Evolutionary conservation across 2,113 vertebrate species (phyloP).

Genomic region (Amphilophus citrinellus): DNA sequence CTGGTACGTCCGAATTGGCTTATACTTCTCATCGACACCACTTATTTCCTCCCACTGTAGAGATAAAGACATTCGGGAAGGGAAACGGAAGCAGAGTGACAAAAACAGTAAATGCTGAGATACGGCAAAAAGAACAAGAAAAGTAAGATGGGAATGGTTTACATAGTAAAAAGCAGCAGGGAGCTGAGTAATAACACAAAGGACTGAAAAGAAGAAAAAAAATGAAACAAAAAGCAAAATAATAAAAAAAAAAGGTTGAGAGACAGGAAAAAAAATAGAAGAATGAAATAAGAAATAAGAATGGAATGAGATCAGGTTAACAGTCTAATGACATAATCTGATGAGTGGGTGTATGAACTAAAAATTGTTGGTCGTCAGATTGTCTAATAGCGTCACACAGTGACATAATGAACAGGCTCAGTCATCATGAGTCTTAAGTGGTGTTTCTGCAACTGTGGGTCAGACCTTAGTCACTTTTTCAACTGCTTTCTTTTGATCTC

Average conservation of each 20-base stretch:
- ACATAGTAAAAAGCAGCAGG: not conserved
- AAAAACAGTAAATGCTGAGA: not conserved
- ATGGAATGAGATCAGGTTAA: not conserved
- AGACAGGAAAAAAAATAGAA: not conserved
- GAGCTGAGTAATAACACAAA: not conserved
- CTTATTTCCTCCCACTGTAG: conserved; percentile 98
- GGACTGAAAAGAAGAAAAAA: not conserved
- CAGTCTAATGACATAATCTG: conserved; percentile 29
- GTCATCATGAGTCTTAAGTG: conserved; percentile 34
- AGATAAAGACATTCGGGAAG: not conserved
- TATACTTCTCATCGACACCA: conserved; percentile 93
- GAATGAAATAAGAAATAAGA: not conserved
- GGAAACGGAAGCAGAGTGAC: not conserved
- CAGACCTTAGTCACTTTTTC: not conserved
- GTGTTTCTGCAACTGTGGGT: not conserved
- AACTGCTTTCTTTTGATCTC: not conserved
- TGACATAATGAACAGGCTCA: conserved; percentile 23
- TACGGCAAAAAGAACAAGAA: not conserved
- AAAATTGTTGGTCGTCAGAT: conserved; percentile 16
- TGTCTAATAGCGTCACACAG: conserved; percentile 42
- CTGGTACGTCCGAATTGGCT: conserved; percentile 95
- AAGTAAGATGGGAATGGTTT: not conserved
- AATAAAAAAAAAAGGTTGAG: not conserved
- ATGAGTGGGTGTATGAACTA: conserved; percentile 27
- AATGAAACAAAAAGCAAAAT: not conserved